Evolutionary conservation across 2,113 vertebrate species (phyloP).

Genomic region (Theristicus caerulescens): DNA sequence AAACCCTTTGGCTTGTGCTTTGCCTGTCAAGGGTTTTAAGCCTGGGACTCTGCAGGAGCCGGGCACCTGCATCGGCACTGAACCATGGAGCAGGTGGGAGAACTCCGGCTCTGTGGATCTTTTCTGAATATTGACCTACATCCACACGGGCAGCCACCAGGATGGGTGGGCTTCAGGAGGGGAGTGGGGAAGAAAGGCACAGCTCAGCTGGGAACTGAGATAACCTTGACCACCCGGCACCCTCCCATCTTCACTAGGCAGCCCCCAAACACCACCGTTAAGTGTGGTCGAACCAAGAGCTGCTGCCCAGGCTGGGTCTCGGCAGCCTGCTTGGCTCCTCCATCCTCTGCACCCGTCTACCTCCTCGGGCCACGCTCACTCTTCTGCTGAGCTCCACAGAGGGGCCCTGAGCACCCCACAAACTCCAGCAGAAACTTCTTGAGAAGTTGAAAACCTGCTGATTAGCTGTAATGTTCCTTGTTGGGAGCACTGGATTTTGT

Average conservation of each 20-base stretch:
- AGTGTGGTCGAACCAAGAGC: accelerated
- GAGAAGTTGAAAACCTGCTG: constrained; percentile 52
- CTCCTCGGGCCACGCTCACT: background rate
- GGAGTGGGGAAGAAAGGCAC: background rate
- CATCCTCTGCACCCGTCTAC: background rate
- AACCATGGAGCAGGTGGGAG: accelerated
- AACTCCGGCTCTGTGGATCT: background rate
- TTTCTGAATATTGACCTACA: background rate
- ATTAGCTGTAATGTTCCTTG: constrained; percentile 54
- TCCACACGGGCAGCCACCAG: background rate
- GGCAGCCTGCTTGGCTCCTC: background rate
- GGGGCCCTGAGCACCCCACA: background rate
- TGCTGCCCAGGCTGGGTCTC: background rate
- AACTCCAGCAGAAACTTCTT: constrained; percentile 24
- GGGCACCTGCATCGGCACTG: background rate
- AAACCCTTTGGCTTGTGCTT: background rate
- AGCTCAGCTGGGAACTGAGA: background rate
- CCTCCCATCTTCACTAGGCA: accelerated
- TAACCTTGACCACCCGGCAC: background rate
- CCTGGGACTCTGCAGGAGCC: background rate
- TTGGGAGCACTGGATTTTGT: constrained; percentile 16
- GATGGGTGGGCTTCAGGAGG: background rate
- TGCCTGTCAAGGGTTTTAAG: background rate
- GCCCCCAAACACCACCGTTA: background rate
- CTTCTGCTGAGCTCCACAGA: background rate